Evolutionary conservation across 2,797 vertebrate genomes (phyloP), one percentile per base, ranked within the genome.

Genomic region (Artibeus lituratus): DNA sequence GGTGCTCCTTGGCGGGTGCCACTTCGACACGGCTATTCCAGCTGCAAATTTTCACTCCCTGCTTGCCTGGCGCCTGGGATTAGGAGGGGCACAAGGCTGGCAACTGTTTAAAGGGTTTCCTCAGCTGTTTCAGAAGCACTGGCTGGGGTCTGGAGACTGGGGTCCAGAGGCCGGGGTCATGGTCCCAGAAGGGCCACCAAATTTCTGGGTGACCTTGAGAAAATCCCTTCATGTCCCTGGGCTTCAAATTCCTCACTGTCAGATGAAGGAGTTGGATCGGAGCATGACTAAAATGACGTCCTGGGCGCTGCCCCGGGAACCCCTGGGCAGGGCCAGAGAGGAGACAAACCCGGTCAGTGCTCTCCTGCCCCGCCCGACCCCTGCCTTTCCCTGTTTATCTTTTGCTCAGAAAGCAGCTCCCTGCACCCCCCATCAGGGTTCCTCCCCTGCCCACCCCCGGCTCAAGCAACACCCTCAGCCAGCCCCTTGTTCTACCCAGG

Each of bases 201-300:
- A 35, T 44, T 65, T 11, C 81, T 92, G 49, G 16, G 35, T 87
- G n/a, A 57, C 16, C 6, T 65, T 11, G 49, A 47, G 51, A 7
- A 67, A 37, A 47, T 73, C 32, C 18, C 32, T 59, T 94, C 18
- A 29, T 42, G 18, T 81, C 65, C 91, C 65, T 74, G 87, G 51
- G 26, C 51, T 88, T 82, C 29, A 35, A 2, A 69, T 74, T 82
- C 78, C 37, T 94, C 44, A 1, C 15, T 24, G 24, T 83, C 21
- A 21, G 65, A 32, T n/a, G 55, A 77, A 78, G 51, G 59, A 19
- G 32, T 35, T 9, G 4, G 42, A 55, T 42, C 24, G 53, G 78
- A 59, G 22, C 19, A 2, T 26, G 57, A 19, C 44, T 91, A 19
- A 51, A 10, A 26, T 32, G 44, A 59, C 39, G 39, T 39, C 55